Percentiles rank a stretch among this genome's conserved stretches.
Evolutionary conservation across 2,797 vertebrate genomes (phyloP).

Genomic region (Sebastes wilsoni): DNA sequence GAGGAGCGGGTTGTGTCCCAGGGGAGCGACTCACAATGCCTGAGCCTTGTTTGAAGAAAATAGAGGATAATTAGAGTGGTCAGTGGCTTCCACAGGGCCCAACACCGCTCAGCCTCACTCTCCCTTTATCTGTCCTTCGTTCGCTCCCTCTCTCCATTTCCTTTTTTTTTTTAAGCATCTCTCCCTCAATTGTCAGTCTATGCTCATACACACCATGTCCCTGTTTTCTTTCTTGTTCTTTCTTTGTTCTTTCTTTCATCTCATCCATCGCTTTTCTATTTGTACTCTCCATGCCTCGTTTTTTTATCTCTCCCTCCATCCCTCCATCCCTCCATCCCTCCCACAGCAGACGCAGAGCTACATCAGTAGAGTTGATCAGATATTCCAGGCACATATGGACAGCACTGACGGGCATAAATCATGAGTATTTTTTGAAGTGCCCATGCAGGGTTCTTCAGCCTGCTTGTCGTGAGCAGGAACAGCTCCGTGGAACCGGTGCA

Average conservation of each 20-base stretch:
- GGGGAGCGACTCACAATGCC: slow-evolving; percentile 73
- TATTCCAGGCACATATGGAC: slow-evolving; percentile 76
- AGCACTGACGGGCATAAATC: slow-evolving; percentile 73
- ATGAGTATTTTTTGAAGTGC: slow-evolving; percentile 70
- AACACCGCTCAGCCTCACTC: slow-evolving; percentile 48
- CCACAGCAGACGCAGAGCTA: slow-evolving; percentile 37
- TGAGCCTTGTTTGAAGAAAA: slow-evolving; percentile 81
- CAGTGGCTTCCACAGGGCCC: slow-evolving; percentile 69
- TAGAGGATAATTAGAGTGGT: slow-evolving; percentile 82
- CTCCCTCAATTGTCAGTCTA: slow-evolving; percentile 46
- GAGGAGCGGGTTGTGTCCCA: slow-evolving; percentile 68
- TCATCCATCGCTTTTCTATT: slow-evolving; percentile 26
- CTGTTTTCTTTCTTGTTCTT: slow-evolving; percentile 9
- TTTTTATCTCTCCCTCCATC: slow-evolving; percentile 12
- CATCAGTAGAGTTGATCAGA: slow-evolving; percentile 67
- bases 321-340: slow-evolving; percentile 30
- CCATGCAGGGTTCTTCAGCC: slow-evolving; percentile 60
- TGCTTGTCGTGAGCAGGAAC: slow-evolving; percentile 48
- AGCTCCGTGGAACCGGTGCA: slow-evolving; percentile 43
- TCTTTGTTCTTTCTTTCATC: slow-evolving; percentile 45
- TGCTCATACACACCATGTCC: slow-evolving; percentile 11
- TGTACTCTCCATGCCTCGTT: slow-evolving; percentile 8
- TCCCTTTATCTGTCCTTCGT: slow-evolving; percentile 47
- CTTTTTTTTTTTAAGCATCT: slow-evolving; percentile 33
- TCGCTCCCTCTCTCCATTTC: slow-evolving; percentile 36